These are phyloP conservation scores for Argynnis bischoffii DNA, from an alignment of 2,888 invertebrate genomes.

Conservation along the genomic window DNA sequence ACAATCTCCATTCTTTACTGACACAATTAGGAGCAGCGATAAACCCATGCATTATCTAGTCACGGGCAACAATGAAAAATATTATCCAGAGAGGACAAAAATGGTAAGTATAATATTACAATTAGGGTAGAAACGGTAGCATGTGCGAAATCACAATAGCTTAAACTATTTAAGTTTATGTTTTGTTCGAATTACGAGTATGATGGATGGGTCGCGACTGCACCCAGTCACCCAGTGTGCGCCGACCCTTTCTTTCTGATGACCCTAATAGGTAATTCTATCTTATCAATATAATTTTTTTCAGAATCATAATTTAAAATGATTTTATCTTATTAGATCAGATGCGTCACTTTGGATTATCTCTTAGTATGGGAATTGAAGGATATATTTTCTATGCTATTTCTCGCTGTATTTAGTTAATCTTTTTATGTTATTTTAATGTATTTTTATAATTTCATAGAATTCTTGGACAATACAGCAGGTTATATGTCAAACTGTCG, in stretches of 20 bases:
- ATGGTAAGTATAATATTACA: constrained; percentile 80
- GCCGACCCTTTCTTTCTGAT: constrained; percentile 33
- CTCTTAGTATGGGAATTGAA: background rate
- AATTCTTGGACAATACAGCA: too few relatives aligned
- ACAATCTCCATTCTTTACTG: constrained; percentile 72
- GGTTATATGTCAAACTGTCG: too few relatives aligned
- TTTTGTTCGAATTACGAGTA: constrained; percentile 54
- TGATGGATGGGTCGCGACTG: constrained; percentile 59
- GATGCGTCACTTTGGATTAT: constrained; percentile 13
- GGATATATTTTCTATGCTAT: too few relatives aligned
- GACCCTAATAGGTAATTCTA: constrained; percentile 30
- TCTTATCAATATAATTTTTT: constrained; percentile 22
- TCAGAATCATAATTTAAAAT: constrained; percentile 18
- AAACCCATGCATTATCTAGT: constrained; percentile 82
- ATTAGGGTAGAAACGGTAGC: constrained; percentile 70
- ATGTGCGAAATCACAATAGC: constrained; percentile 77
- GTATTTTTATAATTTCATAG: too few relatives aligned
- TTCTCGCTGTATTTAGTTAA: too few relatives aligned
- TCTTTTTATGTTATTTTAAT: too few relatives aligned
- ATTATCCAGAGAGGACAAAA: constrained; percentile 70
- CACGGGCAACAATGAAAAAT: constrained; percentile 67
- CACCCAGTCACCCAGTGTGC: constrained; percentile 34
- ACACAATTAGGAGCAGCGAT: constrained; percentile 74
- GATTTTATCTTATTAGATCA: constrained; percentile 13
- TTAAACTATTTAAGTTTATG: constrained; percentile 54